Base-by-base conservation (phyloP, 2,113 vertebrate genomes). In the Sterna hirundo region DNA sequence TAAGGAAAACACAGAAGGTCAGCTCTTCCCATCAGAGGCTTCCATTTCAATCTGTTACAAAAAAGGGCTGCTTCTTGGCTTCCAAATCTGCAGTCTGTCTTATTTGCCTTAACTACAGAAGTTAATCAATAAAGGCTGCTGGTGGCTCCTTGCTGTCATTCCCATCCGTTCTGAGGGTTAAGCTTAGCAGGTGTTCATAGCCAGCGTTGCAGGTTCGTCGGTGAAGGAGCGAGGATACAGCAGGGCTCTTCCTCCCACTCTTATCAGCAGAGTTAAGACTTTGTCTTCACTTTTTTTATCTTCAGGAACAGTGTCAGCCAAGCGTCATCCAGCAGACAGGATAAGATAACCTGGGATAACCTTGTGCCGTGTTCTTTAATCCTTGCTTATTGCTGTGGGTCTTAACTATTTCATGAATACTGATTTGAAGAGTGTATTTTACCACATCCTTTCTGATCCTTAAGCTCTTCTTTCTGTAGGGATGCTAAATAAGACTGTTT, bases 321-420 rank as follows among this genome's bases (percentile, higher is more conserved):
- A 92, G 70, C 72, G 76, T 94, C 95, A 80, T 76, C 49, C 89
- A 70, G 38, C 86, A 94, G 88, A 69, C 46, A 51, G 94, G 93
- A 89, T 95, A 78, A 91, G 81, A 83, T 91, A 93, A 60, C 94
- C 96, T 68, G 94, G 77, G 88, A 77, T 96, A 96, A 96, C 96
- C 86, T 83, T 0, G 0, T 92, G 81, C 49, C 0, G 0, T 94
- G 81, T 83, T 93, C 89, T 94, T 91, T 96, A 95, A 97, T 97
- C 91, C 93, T 94, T 89, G 57, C 42, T 84, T 93, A 40, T 96
- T 93, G 84, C 84, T 80, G 42, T 62, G 77, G 86, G 25, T 94
- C 93, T 94, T 88, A 88, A 90, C 86, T 87, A 70, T 96, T 93
- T 91, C 62, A 81, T 86, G 82, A 88, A 90, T 94, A 51, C 89